Conservation (phyloP, 2,888 invertebrate species). For the Cheilosia impressa region DNA sequence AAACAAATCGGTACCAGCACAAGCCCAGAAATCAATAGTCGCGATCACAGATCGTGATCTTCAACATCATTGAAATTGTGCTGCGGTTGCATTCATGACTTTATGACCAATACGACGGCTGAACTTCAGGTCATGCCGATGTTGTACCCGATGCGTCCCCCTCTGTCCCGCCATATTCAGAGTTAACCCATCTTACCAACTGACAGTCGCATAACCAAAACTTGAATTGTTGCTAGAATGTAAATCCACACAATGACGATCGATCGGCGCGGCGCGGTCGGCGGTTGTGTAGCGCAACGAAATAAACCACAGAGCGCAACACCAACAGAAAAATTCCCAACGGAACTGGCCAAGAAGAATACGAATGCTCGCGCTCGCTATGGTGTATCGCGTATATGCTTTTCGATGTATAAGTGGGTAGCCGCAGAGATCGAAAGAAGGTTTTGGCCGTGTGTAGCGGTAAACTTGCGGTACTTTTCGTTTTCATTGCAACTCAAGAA, state of each 20-base stretch:
- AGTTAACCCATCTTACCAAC: conserved; percentile 37
- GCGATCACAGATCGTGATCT: conserved; percentile 61
- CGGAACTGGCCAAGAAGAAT: conserved; percentile 49
- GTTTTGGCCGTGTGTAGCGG: conserved; percentile 81
- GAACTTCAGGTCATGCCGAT: conserved; percentile 62
- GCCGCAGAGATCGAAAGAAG: conserved; percentile 63
- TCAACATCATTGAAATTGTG: conserved; percentile 25
- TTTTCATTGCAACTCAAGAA: conserved; percentile 84
- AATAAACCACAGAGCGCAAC: conserved; percentile 47
- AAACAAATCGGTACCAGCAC: neutral
- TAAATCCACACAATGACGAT: conserved; percentile 59
- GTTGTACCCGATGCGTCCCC: conserved; percentile 9
- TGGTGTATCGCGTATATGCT: neutral
- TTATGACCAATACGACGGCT: conserved; percentile 52
- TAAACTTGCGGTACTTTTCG: conserved; percentile 84
- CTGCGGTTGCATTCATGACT: conserved; percentile 37
- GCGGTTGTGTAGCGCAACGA: conserved; percentile 58
- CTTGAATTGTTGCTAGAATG: conserved; percentile 59
- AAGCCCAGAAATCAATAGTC: conserved; percentile 7
- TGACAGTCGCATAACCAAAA: conserved; percentile 52
- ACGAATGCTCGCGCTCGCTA: conserved; percentile 6
- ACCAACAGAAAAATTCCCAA: conserved; percentile 42
- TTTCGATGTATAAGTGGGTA: conserved; percentile 12
- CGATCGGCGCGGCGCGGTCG: conserved; percentile 62
- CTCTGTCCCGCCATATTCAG: conserved; percentile 12